Base-by-base conservation (phyloP, 2,888 invertebrate species). In the Drosophila koepferae region DNA sequence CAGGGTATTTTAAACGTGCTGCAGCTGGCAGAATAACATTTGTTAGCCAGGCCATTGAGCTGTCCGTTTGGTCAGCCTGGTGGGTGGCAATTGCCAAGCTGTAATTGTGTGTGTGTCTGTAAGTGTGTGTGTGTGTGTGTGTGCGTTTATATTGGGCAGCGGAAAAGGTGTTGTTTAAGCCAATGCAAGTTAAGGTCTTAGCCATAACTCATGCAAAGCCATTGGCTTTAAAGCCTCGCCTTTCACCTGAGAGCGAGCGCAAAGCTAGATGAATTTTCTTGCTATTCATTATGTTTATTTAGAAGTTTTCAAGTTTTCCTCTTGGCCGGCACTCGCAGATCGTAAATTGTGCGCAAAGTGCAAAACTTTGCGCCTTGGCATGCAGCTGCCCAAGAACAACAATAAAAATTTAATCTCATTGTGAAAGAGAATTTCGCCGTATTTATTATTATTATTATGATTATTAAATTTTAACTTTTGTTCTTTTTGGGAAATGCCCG, bases 391-490 rank as follows among this genome's bases (percentile, higher is more conserved):
- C 18, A 36, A 48, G 9, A 64, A 59, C 38, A 69, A 62, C 63
- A 74, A 71, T 78, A 78, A 74, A 71, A 78, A 68, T 56, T 68
- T 68, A 71, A 78, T 78, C 71, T 49, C 64, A 77, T 63, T 67
- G 51, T 46, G 20, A 1, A 16, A n/a, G 31, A 16, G 16, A 43
- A 31, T 49, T 2, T 41, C 28, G 16, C 2, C 16, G 7, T 41
- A n/a, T 49, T 49, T 31, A n/a, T n/a, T 49, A 48, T 62, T 54
- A 40, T 63, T 41, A 16, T 54, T 34, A 6, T 36, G 41, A 20
- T 5, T 12, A 16, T 36, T 34, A 12, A n/a, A 18, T 16, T 34
- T 54, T 38, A n/a, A 18, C 12, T 34, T 54, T 38, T 18, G 4
- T 41, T 51, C 3, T n/a, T 31, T 44, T 34, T 44, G 43, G 20